Conservation (phyloP, 2,888 invertebrate species). For the Lepidocyrtoides sp. region DNA sequence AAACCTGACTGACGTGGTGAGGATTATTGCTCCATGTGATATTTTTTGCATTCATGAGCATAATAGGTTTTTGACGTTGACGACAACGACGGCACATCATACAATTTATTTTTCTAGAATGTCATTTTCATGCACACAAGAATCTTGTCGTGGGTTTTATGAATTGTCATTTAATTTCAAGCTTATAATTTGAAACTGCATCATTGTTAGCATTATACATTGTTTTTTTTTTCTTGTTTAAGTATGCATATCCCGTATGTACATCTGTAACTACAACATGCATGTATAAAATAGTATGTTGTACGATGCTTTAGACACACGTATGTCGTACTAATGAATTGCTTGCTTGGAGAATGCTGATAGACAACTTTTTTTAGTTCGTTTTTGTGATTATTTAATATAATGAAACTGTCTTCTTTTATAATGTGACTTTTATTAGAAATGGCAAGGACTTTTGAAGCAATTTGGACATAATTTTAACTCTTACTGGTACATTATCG, state of each 20-base stretch:
- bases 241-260: not conserved
- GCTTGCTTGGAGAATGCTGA: too few relatives aligned
- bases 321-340: too few relatives aligned
- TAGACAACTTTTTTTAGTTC: not conserved
- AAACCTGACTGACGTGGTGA: not conserved
- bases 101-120: not conserved
- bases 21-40: not conserved
- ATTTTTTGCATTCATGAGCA: not conserved
- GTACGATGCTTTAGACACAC: too few relatives aligned
- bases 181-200: not conserved
- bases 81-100: too few relatives aligned
- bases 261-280: not conserved
- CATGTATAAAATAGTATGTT: too few relatives aligned
- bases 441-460: constrained; percentile 15
- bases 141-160: too few relatives aligned
- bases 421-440: not conserved
- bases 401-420: not conserved
- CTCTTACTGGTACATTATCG: not conserved
- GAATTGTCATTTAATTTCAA: too few relatives aligned
- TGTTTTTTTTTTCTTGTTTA: not conserved
- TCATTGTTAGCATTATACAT: not conserved
- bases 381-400: not conserved
- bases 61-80: not conserved
- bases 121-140: not conserved
- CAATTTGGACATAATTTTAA: not conserved